These are phyloP conservation scores for Hippocampus guttulatus DNA, from an alignment of 2,113 vertebrate species.

Conservation along the genomic window DNA sequence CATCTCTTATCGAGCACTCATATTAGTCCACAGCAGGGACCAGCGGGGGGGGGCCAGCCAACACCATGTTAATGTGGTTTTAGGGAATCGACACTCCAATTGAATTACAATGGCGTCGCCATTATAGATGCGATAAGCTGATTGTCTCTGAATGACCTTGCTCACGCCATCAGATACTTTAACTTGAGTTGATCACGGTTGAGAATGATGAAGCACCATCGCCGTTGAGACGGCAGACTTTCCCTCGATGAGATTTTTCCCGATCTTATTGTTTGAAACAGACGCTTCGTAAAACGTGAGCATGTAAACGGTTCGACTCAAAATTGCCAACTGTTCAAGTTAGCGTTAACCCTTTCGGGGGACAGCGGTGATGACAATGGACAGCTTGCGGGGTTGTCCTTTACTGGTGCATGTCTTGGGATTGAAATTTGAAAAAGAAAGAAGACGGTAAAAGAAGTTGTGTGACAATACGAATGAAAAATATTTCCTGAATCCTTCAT, in stretches of 20 bases:
- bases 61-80: constrained; percentile 50
- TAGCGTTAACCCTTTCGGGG: no score
- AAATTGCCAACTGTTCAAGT: background rate
- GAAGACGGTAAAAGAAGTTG: background rate
- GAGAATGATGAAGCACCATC: background rate
- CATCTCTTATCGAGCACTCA: constrained; percentile 50
- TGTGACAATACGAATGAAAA: background rate
- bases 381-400: no score
- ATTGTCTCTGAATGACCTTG: constrained; percentile 22
- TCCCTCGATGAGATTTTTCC: constrained; percentile 6
- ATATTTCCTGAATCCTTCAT: background rate
- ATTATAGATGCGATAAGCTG: constrained; percentile 10
- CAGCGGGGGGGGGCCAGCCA: constrained; percentile 50
- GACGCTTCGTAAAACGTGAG: background rate
- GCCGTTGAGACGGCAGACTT: background rate
- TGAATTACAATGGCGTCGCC: constrained; percentile 40
- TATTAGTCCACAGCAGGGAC: constrained; percentile 54
- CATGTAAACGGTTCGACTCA: background rate
- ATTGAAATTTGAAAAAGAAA: background rate
- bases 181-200: constrained; percentile 7
- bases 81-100: constrained; percentile 35
- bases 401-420: no score
- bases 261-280: background rate
- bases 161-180: constrained; percentile 11
- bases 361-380: no score